Conservation (phyloP, 1,140 invertebrate species). For the Penaeus vannamei region DNA sequence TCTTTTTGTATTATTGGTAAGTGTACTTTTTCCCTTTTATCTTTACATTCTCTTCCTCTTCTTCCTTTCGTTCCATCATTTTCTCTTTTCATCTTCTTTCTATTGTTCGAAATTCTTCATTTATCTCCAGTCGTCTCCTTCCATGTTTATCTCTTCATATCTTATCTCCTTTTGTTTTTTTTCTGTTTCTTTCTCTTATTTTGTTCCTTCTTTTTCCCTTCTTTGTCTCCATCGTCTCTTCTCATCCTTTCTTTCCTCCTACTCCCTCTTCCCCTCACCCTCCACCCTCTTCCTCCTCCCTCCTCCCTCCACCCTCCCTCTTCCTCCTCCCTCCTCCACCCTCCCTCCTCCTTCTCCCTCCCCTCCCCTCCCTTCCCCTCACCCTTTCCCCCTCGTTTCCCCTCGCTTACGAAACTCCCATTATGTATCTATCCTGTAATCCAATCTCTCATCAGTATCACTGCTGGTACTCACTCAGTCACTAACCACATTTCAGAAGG, state of each 20-base stretch:
- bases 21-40: conserved; percentile 6
- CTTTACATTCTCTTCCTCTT: background rate
- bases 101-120: background rate
- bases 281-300: background rate
- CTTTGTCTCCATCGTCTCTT: background rate
- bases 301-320: background rate
- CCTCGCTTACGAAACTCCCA: background rate
- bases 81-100: conserved; percentile 24
- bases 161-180: background rate
- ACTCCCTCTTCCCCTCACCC: background rate
- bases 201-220: background rate
- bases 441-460: background rate
- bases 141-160: too few species aligned
- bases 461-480: background rate
- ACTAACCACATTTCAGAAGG: too few species aligned
- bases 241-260: background rate
- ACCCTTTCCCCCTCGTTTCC: background rate
- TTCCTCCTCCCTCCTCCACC: background rate
- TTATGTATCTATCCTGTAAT: conserved; percentile 13
- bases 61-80: background rate
- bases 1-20: background rate
- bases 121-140: too few species aligned
- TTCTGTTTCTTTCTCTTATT: background rate
- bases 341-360: background rate
- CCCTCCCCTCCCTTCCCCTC: background rate